Conservation (phyloP, 2,888 invertebrate genomes). For the Synergus laeviventris region DNA sequence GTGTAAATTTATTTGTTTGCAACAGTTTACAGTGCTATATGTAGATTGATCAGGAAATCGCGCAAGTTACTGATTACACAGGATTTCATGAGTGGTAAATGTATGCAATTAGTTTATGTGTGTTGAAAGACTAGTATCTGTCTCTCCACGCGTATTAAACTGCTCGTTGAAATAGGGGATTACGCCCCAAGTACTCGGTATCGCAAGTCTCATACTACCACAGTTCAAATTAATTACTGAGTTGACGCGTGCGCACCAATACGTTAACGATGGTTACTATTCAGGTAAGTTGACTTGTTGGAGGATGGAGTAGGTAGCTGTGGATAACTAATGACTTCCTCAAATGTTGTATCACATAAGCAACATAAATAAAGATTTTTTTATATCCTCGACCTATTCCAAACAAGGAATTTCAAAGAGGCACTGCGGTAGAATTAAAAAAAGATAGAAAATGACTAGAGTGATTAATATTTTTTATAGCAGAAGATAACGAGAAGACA, state of each 20-base stretch:
- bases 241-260: slow-evolving; percentile 56
- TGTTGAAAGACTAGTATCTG: slow-evolving; percentile 47
- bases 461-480: background rate
- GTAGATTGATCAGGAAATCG: slow-evolving; percentile 28
- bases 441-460: background rate
- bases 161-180: slow-evolving; percentile 51
- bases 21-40: slow-evolving; percentile 14
- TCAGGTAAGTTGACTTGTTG: slow-evolving; percentile 49
- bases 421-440: background rate
- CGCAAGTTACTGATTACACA: slow-evolving; percentile 37
- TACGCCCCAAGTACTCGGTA: slow-evolving; percentile 50
- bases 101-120: slow-evolving; percentile 38
- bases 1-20: slow-evolving; percentile 19
- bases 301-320: slow-evolving; percentile 51
- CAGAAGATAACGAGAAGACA: background rate
- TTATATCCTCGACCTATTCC: slow-evolving; percentile 25
- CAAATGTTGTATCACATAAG: slow-evolving; percentile 2
- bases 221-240: slow-evolving; percentile 56
- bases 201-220: slow-evolving; percentile 52
- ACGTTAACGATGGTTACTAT: slow-evolving; percentile 52
- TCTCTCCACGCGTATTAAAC: slow-evolving; percentile 51
- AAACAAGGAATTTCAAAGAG: too few relatives aligned
- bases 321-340: slow-evolving; percentile 53
- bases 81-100: slow-evolving; percentile 35
- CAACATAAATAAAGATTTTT: background rate